A percentile compares a stretch with the other conserved stretches of the same genome.
Conservation (phyloP, 2,797 vertebrate species). For the Clarias laeviceps region DNA sequence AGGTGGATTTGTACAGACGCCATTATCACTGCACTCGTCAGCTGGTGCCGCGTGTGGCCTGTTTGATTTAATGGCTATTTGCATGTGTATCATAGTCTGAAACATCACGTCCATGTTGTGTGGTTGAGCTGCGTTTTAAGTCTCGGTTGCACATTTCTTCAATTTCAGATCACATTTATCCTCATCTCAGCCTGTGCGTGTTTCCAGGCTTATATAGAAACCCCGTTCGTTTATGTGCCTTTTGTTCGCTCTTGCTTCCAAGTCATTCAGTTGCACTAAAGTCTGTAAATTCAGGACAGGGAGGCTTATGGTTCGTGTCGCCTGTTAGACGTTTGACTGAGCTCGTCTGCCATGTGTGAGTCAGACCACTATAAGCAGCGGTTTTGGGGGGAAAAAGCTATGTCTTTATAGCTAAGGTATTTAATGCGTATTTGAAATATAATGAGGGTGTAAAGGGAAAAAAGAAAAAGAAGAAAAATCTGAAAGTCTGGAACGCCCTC, state of each 20-base stretch:
- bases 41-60: slow-evolving; percentile 16
- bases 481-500: not conserved
- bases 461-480: not conserved
- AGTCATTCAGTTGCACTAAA: slow-evolving; percentile 7
- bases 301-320: slow-evolving; percentile 22
- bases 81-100: slow-evolving; percentile 42
- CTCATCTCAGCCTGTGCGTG: not conserved
- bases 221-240: not conserved
- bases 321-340: slow-evolving; percentile 31
- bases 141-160: slow-evolving; percentile 10
- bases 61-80: slow-evolving; percentile 45
- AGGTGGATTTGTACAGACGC: slow-evolving; percentile 47
- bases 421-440: slow-evolving; percentile 2
- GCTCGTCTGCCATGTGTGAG: slow-evolving; percentile 28
- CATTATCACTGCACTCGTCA: slow-evolving; percentile 36
- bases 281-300: slow-evolving; percentile 23
- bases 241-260: slow-evolving; percentile 17
- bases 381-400: not conserved
- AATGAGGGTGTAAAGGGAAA: not conserved
- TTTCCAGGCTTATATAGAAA: slow-evolving; percentile 8
- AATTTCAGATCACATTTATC: slow-evolving; percentile 4
- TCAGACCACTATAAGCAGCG: not conserved
- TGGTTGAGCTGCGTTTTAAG: not conserved
- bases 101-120: slow-evolving; percentile 2
- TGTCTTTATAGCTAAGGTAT: not conserved